These are phyloP conservation scores for Calameuta idolon DNA, from an alignment of 2,888 invertebrate species.

Conservation along the genomic window DNA sequence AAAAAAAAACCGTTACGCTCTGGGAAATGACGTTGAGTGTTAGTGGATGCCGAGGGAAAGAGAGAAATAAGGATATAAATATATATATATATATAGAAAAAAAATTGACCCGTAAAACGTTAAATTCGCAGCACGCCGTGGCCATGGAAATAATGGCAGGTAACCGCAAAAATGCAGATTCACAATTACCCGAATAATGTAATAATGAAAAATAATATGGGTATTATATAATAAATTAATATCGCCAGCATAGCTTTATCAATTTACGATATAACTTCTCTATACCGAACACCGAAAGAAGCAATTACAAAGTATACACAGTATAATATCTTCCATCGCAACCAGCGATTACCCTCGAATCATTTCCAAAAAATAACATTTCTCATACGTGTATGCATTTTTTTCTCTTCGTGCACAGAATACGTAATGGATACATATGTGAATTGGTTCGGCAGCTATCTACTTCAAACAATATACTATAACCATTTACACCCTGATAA, in stretches of 20 bases:
- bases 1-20: neutral
- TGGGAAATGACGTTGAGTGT: neutral
- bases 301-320: too few species aligned
- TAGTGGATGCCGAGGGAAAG: neutral
- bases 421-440: neutral
- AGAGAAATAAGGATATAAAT: neutral
- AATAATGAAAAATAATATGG: constrained; percentile 20
- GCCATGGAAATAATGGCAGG: constrained; percentile 7
- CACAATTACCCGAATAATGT: constrained; percentile 33
- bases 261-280: too few species aligned
- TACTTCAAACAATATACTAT: neutral
- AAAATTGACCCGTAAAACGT: neutral
- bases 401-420: neutral
- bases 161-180: constrained; percentile 35
- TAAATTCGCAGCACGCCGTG: neutral
- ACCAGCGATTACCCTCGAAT: neutral
- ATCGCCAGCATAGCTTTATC: neutral
- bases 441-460: neutral
- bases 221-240: neutral
- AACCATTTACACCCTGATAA: neutral
- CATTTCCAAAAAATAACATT: neutral
- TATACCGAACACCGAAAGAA: too few species aligned
- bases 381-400: neutral
- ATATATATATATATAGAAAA: neutral
- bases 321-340: neutral